Evolutionary conservation across 2,888 invertebrate species (phyloP), one percentile per base, ranked within the genome.

Genomic region (Nomada ruficornis): DNA sequence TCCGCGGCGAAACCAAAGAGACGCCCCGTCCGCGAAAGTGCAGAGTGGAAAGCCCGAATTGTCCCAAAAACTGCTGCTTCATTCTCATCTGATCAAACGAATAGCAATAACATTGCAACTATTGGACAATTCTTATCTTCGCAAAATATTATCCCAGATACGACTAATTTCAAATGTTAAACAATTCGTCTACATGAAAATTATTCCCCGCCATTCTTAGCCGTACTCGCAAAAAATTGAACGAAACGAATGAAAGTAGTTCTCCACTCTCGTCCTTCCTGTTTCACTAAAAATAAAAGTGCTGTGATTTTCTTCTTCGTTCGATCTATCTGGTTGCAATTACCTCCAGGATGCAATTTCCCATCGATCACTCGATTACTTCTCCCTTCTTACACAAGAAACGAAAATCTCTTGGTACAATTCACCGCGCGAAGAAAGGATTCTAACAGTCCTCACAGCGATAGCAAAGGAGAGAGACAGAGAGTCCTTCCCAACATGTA

Each of bases 401-500:
- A 62, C 20, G n/a, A 57, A 57, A 68, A 36, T 44, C 23, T 13
- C 9, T 18, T 13, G 9, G 7, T 23, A 42, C 9, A 42, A 71
- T 62, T 23, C 2, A 5, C 18, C 23, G 71, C 15, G 10, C 9
- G 15, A 23, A 63, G 23, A 10, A 62, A 63, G 65, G 62, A 74
- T 55, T 29, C 10, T 54, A 3, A 47, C 26, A 72, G 50, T 36
- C 3, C 29, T 67, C 52, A 13, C 44, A 36, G 36, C 36, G 36
- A 7, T 36, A 36, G 36, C 1, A 57, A 26, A 20, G 26, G 20
- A 20, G 57, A 13, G 20, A 10, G 23, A 9, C 13, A 13, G 52
- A n/a, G 75, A 82, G 78, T 88, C 78, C 71, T 88, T 83, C 59
- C 77, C 78, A 44, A 60, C 80, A 44, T 55, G 84, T 69, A 68